Evolutionary conservation across 1,140 invertebrate species (phyloP).

Genomic region (Drosophila busckii): DNA sequence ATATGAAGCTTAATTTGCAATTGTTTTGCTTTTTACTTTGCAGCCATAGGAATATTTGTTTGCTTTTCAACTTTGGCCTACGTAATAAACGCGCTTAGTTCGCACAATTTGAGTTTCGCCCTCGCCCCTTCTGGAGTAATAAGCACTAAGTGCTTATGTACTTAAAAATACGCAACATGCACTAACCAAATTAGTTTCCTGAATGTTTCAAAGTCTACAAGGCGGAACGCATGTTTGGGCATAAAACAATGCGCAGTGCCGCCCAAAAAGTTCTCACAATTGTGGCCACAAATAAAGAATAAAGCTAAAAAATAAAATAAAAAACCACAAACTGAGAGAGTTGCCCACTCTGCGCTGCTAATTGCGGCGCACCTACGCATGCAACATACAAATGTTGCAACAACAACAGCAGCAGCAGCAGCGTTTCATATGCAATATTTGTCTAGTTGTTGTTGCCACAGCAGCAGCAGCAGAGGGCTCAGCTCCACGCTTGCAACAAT

Average conservation of each 20-base stretch:
- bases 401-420: too few relatives aligned
- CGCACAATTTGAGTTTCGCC: slow-evolving; percentile 1
- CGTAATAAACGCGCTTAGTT: slow-evolving; percentile 40
- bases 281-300: not conserved
- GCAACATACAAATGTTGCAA: slow-evolving; percentile 4
- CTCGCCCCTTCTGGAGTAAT: not conserved
- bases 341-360: slow-evolving; percentile 10
- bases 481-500: too few relatives aligned
- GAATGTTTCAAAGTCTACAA: too few relatives aligned
- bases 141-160: not conserved
- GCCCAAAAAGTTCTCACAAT: slow-evolving; percentile 15
- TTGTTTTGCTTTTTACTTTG: too few relatives aligned
- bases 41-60: too few relatives aligned
- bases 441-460: too few relatives aligned
- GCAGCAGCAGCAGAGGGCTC: too few relatives aligned
- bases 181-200: slow-evolving; percentile 27
- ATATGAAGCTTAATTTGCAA: too few relatives aligned
- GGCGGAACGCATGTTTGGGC: slow-evolving; percentile 10
- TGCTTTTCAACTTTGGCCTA: too few relatives aligned
- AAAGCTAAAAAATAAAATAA: not conserved
- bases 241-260: slow-evolving; percentile 29
- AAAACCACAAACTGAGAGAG: not conserved
- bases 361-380: slow-evolving; percentile 31
- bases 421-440: too few relatives aligned
- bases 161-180: slow-evolving; percentile 6